phyloP scores from a whole-genome alignment of 2,888 invertebrate species.

The Homarus gammarus region DNA sequence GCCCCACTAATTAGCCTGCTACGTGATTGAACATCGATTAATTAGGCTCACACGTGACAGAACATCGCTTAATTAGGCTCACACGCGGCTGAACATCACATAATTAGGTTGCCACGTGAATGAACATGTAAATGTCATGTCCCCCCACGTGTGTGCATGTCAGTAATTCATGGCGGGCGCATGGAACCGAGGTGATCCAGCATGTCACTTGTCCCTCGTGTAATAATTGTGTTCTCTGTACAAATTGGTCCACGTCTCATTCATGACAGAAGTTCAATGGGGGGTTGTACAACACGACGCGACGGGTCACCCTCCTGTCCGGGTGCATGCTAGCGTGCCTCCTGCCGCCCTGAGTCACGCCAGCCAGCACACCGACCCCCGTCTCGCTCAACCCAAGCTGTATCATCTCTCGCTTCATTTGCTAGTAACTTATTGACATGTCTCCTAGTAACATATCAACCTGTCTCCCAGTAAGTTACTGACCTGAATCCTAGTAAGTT shows the following conservation, averaged over 20 bases:
- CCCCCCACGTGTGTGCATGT: conserved; percentile 40
- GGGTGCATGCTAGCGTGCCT: too few species aligned
- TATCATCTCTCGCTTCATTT: too few species aligned
- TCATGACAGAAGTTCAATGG: conserved; percentile 15
- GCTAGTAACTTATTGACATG: background rate
- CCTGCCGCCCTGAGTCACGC: too few species aligned
- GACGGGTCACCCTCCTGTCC: conserved; percentile 11
- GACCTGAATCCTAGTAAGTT: too few species aligned
- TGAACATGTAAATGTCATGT: conserved; percentile 55
- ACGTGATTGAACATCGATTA: conserved; percentile 40
- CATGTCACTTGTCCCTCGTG: conserved; percentile 42
- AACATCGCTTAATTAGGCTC: conserved; percentile 52
- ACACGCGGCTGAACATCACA: conserved; percentile 55
- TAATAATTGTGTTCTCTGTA: conserved; percentile 40
- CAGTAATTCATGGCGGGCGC: conserved; percentile 61
- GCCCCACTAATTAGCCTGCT: conserved; percentile 47
- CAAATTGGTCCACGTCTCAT: conserved; percentile 45
- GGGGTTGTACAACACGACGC: background rate
- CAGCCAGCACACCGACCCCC: too few species aligned
- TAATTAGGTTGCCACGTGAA: conserved; percentile 61
- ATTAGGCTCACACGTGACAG: conserved; percentile 47
- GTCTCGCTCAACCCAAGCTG: too few species aligned
- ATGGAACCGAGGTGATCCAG: conserved; percentile 43
- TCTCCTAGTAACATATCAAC: too few species aligned
- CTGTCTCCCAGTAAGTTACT: too few species aligned